Evolutionary conservation across 2,113 vertebrate species (phyloP).

Genomic region (Stomatorhinus ivindoensis): DNA sequence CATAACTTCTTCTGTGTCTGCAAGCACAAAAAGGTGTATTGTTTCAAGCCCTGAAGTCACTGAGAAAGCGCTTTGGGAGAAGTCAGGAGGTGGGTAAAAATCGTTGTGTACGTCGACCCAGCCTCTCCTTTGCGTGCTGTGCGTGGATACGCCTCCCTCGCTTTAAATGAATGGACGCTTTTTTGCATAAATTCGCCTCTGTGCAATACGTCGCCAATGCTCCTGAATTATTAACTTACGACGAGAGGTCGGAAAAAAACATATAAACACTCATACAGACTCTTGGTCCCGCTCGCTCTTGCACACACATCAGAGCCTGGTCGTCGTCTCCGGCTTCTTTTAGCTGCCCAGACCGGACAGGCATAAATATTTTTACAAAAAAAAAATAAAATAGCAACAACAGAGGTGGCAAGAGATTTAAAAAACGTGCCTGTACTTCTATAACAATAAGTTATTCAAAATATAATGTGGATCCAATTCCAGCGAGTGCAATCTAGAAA

Average conservation of each 20-base stretch:
- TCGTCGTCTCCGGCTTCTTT: slow-evolving; percentile 23
- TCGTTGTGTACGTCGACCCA: slow-evolving; percentile 1
- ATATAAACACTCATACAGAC: slow-evolving; percentile 19
- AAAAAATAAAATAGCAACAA: slow-evolving; percentile 18
- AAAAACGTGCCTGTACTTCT: slow-evolving; percentile 20
- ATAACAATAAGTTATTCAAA: slow-evolving; percentile 19
- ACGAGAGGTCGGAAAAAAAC: slow-evolving; percentile 20
- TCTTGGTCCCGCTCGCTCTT: neutral
- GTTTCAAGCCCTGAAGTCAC: neutral
- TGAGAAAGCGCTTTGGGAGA: neutral
- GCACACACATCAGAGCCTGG: slow-evolving; percentile 20
- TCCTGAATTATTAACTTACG: slow-evolving; percentile 35
- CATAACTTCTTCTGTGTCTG: slow-evolving; percentile 6
- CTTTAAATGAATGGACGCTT: neutral
- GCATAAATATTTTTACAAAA: slow-evolving; percentile 21
- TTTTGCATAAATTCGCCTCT: slow-evolving; percentile 26
- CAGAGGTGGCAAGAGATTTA: slow-evolving; percentile 15
- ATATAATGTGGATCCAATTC: slow-evolving; percentile 4
- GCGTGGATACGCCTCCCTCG: slow-evolving; percentile 5
- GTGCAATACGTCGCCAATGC: slow-evolving; percentile 16
- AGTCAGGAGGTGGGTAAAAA: neutral
- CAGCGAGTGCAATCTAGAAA: slow-evolving; percentile 12
- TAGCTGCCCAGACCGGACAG: slow-evolving; percentile 22
- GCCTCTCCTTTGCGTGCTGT: slow-evolving; percentile 15
- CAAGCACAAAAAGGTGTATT: neutral